Conservation (phyloP, 1,140 invertebrate genomes). For the Chironomus tepperi region DNA sequence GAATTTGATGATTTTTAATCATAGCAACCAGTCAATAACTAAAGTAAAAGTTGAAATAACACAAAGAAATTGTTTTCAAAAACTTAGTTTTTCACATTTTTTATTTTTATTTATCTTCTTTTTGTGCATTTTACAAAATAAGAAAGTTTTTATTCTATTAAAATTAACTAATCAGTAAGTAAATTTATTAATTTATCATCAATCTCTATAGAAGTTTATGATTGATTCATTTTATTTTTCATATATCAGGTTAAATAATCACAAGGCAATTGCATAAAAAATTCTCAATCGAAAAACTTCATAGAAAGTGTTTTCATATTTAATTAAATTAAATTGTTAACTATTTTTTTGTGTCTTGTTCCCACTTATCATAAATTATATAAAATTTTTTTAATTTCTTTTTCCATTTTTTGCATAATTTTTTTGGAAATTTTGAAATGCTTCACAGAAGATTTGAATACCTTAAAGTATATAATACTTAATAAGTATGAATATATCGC, state of each 20-base stretch:
- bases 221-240: not conserved
- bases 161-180: slow-evolving; percentile 14
- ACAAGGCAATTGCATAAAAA: not conserved
- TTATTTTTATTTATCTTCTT: not conserved
- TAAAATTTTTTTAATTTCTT: not conserved
- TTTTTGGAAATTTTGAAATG: not conserved
- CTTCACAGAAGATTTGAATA: not conserved
- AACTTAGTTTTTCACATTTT: not conserved
- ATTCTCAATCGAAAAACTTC: slow-evolving; percentile 4
- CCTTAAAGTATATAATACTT: not conserved
- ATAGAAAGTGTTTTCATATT: slow-evolving; percentile 3
- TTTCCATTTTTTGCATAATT: not conserved
- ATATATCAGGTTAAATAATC: not conserved
- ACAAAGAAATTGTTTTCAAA: slow-evolving; percentile 1
- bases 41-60: no score
- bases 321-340: not conserved
- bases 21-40: no score
- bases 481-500: no score
- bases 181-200: not conserved
- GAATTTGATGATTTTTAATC: no score
- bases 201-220: slow-evolving; percentile 22
- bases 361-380: not conserved
- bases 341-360: not conserved
- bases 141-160: not conserved
- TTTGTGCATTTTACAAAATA: slow-evolving; percentile 14